A percentile compares a stretch with the other conserved stretches of the same genome.
phyloP scores from a whole-genome alignment of 1,140 invertebrate species.

The Drosophila busckii region DNA sequence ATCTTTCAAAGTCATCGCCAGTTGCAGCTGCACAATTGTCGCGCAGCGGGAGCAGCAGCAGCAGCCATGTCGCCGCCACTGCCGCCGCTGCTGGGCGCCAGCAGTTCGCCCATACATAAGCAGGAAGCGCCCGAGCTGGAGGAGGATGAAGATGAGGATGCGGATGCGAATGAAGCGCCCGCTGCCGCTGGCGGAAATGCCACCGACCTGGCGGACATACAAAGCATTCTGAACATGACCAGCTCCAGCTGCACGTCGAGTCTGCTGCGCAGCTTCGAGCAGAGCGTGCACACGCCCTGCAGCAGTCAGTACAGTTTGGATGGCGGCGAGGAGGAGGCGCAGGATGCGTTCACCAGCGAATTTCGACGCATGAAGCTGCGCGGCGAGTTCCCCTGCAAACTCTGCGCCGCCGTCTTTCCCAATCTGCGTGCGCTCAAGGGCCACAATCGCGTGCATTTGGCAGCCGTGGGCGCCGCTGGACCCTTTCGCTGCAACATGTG shows the following conservation, averaged over 20 bases:
- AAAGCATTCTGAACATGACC: constrained; percentile 88
- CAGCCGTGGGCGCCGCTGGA: constrained; percentile 83
- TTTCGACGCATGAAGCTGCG: constrained; percentile 91
- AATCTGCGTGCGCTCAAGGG: constrained; percentile 94
- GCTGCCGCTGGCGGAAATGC: not conserved
- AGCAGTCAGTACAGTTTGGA: constrained; percentile 73
- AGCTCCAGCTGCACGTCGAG: constrained; percentile 80
- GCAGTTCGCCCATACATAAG: constrained; percentile 41
- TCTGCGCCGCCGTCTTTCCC: constrained; percentile 90
- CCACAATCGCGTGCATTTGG: constrained; percentile 90
- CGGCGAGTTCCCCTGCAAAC: constrained; percentile 92
- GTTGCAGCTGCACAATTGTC: constrained; percentile 82
- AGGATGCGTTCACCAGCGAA: constrained; percentile 88
- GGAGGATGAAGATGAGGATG: constrained; percentile 18
- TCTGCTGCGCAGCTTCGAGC: constrained; percentile 74
- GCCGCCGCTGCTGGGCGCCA: constrained; percentile 41
- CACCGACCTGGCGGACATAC: constrained; percentile 87
- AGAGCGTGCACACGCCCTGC: constrained; percentile 69
- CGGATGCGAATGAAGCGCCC: constrained; percentile 45
- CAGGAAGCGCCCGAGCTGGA: not conserved
- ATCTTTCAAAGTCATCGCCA: constrained; percentile 85
- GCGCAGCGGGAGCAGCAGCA: not conserved
- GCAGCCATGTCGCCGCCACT: too few species aligned
- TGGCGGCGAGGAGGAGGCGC: constrained; percentile 85
- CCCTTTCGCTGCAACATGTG: constrained; percentile 96